Percentiles rank a stretch among this genome's conserved stretches.
phyloP scores from a whole-genome alignment of 2,888 invertebrate genomes.

The Sialis lutaria region DNA sequence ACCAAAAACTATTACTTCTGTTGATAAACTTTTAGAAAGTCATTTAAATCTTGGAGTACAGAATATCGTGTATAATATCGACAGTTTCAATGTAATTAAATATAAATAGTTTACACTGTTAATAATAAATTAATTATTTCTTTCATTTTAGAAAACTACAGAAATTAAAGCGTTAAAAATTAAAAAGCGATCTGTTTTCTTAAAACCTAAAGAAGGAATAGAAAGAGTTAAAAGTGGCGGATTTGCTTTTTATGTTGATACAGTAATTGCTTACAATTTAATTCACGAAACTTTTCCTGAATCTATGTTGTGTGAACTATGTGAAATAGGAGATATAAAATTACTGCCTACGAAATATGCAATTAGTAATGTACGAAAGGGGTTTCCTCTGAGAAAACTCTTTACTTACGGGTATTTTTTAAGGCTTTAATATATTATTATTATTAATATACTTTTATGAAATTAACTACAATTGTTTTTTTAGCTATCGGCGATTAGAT shows the following conservation, averaged over 20 bases:
- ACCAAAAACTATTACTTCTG: conserved; percentile 37
- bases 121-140: neutral
- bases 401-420: conserved; percentile 36
- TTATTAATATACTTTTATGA: neutral
- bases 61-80: conserved; percentile 23
- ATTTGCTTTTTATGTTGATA: conserved; percentile 53
- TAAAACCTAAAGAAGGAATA: conserved; percentile 35
- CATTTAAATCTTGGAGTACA: conserved; percentile 41
- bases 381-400: conserved; percentile 43
- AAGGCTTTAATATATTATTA: no score
- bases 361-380: conserved; percentile 35
- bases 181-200: conserved; percentile 22
- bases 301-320: conserved; percentile 46
- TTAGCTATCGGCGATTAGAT: no score
- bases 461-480: no score
- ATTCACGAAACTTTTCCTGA: conserved; percentile 45
- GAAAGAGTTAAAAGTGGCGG: conserved; percentile 39
- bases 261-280: conserved; percentile 46
- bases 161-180: neutral
- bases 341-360: conserved; percentile 37
- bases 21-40: conserved; percentile 38
- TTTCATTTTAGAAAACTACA: neutral
- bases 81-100: conserved; percentile 1
- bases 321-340: conserved; percentile 33
- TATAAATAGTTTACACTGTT: neutral